Evolutionary conservation across 2,113 vertebrate species (phyloP).

Genomic region (Isurus oxyrinchus): DNA sequence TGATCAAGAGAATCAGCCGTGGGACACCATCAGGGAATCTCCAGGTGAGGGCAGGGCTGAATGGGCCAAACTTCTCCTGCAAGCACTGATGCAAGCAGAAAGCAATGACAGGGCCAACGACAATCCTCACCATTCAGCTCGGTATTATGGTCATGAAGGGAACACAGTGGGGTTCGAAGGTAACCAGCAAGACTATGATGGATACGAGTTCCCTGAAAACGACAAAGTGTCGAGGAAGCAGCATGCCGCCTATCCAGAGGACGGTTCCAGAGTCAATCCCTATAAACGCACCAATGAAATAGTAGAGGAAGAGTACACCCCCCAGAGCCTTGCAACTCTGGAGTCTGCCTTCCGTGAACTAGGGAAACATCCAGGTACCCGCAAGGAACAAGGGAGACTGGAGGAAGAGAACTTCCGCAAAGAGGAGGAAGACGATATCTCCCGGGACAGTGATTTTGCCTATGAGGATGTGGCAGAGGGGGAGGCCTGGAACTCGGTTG

Average conservation of each 20-base stretch:
- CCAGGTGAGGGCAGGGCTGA: constrained; percentile 74
- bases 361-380: constrained; percentile 66
- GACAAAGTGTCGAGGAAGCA: constrained; percentile 59
- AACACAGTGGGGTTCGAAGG: constrained; percentile 48
- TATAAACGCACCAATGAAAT: constrained; percentile 91
- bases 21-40: constrained; percentile 51
- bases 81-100: constrained; percentile 72
- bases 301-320: constrained; percentile 86
- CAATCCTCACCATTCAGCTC: constrained; percentile 58
- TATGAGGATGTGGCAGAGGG: constrained; percentile 77
- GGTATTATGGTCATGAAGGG: constrained; percentile 59
- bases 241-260: constrained; percentile 68
- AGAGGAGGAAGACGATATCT: constrained; percentile 71
- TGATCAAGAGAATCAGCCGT: constrained; percentile 52
- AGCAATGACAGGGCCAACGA: constrained; percentile 58
- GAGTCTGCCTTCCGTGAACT: constrained; percentile 91
- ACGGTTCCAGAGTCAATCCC: constrained; percentile 72
- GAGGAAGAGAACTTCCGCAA: constrained; percentile 70
- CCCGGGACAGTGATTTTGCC: constrained; percentile 70
- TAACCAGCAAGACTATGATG: constrained; percentile 64
- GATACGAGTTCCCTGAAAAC: constrained; percentile 63
- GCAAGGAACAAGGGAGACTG: constrained; percentile 60
- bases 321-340: constrained; percentile 84
- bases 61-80: constrained; percentile 75
- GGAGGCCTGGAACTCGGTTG: constrained; percentile 74